phyloP scores from a whole-genome alignment of 2,113 vertebrate genomes.

The Agapornis roseicollis region DNA sequence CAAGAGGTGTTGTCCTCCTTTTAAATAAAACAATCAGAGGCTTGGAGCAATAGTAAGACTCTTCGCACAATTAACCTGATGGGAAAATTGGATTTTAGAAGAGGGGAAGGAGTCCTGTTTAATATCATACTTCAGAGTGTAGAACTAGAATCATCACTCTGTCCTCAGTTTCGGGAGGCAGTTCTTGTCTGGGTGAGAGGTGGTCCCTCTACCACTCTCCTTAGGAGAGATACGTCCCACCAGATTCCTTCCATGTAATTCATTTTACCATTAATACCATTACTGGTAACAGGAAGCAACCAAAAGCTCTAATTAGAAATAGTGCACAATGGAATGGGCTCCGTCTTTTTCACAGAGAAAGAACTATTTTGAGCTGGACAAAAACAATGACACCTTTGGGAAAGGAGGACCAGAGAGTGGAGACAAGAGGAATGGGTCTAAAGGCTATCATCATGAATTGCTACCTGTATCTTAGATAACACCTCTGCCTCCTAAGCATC shows the following conservation, averaged over 20 bases:
- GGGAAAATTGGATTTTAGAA: not conserved
- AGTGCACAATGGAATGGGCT: not conserved
- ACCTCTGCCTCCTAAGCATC: not conserved
- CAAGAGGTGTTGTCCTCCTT: not conserved
- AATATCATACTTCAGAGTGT: not conserved
- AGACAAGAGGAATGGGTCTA: not conserved
- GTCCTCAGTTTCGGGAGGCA: not conserved
- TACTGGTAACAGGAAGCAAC: not conserved
- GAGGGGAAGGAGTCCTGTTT: not conserved
- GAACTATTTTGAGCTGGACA: not conserved
- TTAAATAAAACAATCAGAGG: not conserved
- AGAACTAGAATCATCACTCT: not conserved
- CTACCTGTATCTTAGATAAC: not conserved
- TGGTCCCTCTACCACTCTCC: not conserved
- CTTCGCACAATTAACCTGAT: not conserved
- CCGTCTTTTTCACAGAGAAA: not conserved
- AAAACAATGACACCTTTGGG: accelerated
- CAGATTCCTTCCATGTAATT: not conserved
- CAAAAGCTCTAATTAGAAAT: not conserved
- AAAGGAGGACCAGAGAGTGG: not conserved
- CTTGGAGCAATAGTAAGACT: not conserved
- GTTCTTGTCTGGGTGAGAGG: not conserved
- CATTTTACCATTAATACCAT: not conserved
- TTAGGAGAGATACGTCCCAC: not conserved
- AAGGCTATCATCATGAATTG: not conserved